These are phyloP conservation scores for Pomacea maculata DNA, from an alignment of 1,140 invertebrate species.

Conservation along the genomic window DNA sequence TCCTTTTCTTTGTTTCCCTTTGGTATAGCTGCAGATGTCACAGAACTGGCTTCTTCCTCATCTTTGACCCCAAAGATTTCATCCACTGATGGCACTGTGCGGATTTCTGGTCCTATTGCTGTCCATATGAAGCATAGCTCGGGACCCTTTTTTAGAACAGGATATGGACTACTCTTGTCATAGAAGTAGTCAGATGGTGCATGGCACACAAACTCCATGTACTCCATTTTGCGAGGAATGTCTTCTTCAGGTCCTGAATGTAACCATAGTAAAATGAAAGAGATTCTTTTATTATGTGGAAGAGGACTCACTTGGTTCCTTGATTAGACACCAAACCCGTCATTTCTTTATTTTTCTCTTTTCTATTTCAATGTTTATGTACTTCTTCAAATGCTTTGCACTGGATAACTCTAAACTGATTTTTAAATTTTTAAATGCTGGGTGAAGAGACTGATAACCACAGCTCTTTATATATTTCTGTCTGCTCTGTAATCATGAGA, in stretches of 20 bases:
- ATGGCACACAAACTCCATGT: conserved; percentile 92
- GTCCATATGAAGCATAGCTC: conserved; percentile 66
- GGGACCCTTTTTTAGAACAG: conserved; percentile 61
- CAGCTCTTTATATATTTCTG: too few species aligned
- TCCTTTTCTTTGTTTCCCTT: conserved; percentile 26
- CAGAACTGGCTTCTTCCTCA: conserved; percentile 10
- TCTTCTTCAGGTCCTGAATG: conserved; percentile 88
- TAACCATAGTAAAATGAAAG: too few species aligned
- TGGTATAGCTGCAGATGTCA: conserved; percentile 8
- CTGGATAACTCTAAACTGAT: too few species aligned
- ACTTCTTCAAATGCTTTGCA: too few species aligned
- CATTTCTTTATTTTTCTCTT: too few species aligned
- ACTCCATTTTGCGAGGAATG: conserved; percentile 84
- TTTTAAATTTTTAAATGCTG: too few species aligned
- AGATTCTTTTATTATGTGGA: too few species aligned
- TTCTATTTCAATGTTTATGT: too few species aligned
- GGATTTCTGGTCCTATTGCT: conserved; percentile 59
- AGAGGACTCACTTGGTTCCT: too few species aligned
- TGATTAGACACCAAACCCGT: too few species aligned
- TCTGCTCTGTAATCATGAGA: too few species aligned
- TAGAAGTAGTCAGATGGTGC: conserved; percentile 91
- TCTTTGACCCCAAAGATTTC: conserved; percentile 58
- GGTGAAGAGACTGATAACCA: too few species aligned
- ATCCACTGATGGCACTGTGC: conserved; percentile 54
- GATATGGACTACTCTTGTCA: conserved; percentile 80